Evolutionary conservation across 2,113 vertebrate genomes (phyloP).

Genomic region (Thermophis baileyi): DNA sequence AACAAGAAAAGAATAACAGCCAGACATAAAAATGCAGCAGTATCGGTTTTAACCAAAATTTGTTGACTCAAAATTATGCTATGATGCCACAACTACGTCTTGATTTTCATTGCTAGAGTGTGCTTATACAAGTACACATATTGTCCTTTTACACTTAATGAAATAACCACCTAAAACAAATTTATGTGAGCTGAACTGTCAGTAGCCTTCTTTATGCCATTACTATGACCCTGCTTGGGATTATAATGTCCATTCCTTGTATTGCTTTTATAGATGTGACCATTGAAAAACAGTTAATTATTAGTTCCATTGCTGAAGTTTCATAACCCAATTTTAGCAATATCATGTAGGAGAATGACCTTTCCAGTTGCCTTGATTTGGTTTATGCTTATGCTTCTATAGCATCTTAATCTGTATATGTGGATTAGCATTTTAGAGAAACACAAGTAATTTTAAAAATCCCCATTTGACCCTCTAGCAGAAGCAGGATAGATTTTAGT

Average conservation of each 20-base stretch:
- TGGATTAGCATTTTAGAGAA: constrained; percentile 29
- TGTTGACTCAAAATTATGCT: background rate
- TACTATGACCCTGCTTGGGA: background rate
- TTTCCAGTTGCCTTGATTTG: constrained; percentile 14
- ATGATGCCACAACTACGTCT: background rate
- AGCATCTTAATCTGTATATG: constrained; percentile 36
- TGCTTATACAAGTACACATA: background rate
- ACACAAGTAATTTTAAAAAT: constrained; percentile 29
- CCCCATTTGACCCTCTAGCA: constrained; percentile 42
- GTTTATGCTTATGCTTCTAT: constrained; percentile 37
- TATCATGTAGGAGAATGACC: constrained; percentile 5
- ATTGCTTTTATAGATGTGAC: background rate
- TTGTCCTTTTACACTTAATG: background rate
- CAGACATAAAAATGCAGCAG: background rate
- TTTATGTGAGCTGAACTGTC: background rate
- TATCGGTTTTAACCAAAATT: background rate
- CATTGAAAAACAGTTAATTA: background rate
- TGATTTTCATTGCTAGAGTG: background rate
- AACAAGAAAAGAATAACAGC: background rate
- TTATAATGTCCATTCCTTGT: background rate
- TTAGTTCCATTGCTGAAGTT: background rate
- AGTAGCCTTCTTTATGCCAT: background rate
- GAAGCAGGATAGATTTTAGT: constrained; percentile 33
- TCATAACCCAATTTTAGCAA: background rate
- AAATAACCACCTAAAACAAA: background rate